Base-by-base conservation (phyloP, 2,888 invertebrate species). In the Scaptodrosophila latifasciaeformis region DNA sequence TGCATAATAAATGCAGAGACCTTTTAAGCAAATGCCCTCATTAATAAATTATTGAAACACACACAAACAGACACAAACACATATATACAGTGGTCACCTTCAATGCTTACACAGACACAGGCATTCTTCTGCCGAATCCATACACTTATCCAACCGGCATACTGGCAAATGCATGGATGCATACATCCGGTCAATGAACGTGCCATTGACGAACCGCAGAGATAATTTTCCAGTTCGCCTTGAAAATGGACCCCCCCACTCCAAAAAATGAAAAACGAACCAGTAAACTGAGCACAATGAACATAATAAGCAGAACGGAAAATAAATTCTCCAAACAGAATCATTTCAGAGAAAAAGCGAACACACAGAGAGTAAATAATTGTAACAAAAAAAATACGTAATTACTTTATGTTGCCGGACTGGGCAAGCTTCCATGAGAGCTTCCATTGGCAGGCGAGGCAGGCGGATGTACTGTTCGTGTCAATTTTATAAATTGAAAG, bases 181-280 rank as follows among this genome's bases (percentile, higher is more conserved):
- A 65, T 48, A 61, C 61, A 62, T 76, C 72, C 72, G 72, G 70
- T 62, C 59, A 62, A 58, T 62, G 61, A 57, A 59, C 68, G 64
- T 64, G 59, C 51, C 57, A 42, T 53, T 24, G 31, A 31, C 47
- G 37, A 37, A 45, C 27, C 30, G 47, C 24, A 24, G 31, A 55
- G 55, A 63, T 60, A 65, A 65, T 68, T 65, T 59, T 43, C 37
- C 51, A 54, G 59, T 66, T 57, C 51, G 54, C 52, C 40, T 34
- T 44, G 45, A 10, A 48, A 56, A 48, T 34, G 54, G 39, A 34
- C 24, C 21, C 39, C 6, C 34, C n/a, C n/a, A n/a, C n/a, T 37
- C 15, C 13, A 17, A 37, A 10, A 17, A 37, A 13, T 17, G 15
- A 37, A 49, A 50, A 31, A 43, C 18, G 39, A 13, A 37, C 40